These are phyloP conservation scores for Lepidochrysops patricia DNA, from an alignment of 2,888 invertebrate genomes.

Conservation along the genomic window DNA sequence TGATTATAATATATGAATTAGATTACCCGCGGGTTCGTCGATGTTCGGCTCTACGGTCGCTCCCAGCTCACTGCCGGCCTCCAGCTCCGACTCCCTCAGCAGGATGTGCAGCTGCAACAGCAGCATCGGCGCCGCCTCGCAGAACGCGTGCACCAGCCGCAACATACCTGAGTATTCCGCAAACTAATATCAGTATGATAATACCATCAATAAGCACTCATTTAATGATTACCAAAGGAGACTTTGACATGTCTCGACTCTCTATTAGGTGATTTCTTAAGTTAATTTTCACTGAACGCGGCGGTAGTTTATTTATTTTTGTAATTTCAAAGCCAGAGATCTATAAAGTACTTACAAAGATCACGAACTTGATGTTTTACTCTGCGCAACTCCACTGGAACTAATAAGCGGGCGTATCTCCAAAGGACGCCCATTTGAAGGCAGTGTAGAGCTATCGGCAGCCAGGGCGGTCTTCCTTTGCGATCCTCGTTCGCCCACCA, in stretches of 20 bases:
- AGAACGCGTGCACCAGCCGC: slow-evolving; percentile 88
- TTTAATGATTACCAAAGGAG: too few species aligned
- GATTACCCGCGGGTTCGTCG: slow-evolving; percentile 52
- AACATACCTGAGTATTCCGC: slow-evolving; percentile 75
- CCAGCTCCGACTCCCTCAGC: slow-evolving; percentile 55
- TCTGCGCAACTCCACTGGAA: slow-evolving; percentile 85
- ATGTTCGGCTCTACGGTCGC: slow-evolving; percentile 48
- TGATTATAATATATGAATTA: too few species aligned
- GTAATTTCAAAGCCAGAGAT: too few species aligned
- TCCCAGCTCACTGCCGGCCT: slow-evolving; percentile 39
- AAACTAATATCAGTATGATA: neutral
- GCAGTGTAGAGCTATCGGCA: slow-evolving; percentile 77
- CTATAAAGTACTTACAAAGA: slow-evolving; percentile 76
- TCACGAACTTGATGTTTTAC: slow-evolving; percentile 89
- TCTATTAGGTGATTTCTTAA: too few species aligned
- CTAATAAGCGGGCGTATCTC: slow-evolving; percentile 89
- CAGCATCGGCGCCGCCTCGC: slow-evolving; percentile 91
- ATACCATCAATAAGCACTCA: too few species aligned
- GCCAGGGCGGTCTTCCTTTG: slow-evolving; percentile 57
- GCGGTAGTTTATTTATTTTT: too few species aligned
- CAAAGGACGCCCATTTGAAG: slow-evolving; percentile 82
- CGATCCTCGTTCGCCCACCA: slow-evolving; percentile 61
- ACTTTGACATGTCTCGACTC: too few species aligned
- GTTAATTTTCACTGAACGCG: too few species aligned
- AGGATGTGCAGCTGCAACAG: slow-evolving; percentile 86